Conservation (phyloP, 1,140 invertebrate species). For the Ectropis grisescens region DNA sequence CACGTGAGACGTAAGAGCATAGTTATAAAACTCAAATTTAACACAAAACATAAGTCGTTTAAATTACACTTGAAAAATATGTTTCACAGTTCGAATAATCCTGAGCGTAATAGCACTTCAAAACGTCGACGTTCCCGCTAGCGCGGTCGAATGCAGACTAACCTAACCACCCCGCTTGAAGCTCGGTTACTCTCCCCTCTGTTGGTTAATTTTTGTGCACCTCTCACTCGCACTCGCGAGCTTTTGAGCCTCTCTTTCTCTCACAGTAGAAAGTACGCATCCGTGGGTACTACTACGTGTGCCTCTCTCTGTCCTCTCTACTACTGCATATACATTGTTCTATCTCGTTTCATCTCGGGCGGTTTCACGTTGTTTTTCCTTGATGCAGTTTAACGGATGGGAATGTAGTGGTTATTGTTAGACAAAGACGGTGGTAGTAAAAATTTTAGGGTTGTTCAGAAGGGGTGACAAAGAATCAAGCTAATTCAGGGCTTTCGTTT, state of each 20-base stretch:
- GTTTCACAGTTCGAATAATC: slow-evolving; percentile 57
- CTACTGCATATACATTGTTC: slow-evolving; percentile 69
- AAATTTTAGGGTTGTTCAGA: slow-evolving; percentile 67
- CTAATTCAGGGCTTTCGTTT: slow-evolving; percentile 67
- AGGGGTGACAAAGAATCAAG: slow-evolving; percentile 68
- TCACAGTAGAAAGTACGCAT: slow-evolving; percentile 37
- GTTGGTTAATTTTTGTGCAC: slow-evolving; percentile 59
- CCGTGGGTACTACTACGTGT: slow-evolving; percentile 57
- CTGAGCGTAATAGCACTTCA: slow-evolving; percentile 18
- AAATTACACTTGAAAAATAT: slow-evolving; percentile 42
- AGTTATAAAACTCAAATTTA: slow-evolving; percentile 20
- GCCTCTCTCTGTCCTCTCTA: slow-evolving; percentile 60
- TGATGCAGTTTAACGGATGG: slow-evolving; percentile 68
- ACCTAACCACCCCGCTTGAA: slow-evolving; percentile 67
- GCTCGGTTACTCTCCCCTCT: slow-evolving; percentile 62
- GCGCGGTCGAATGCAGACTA: slow-evolving; percentile 62
- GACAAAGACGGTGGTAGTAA: slow-evolving; percentile 67
- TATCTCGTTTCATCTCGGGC: slow-evolving; percentile 68
- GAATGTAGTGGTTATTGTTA: slow-evolving; percentile 68
- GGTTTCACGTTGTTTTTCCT: slow-evolving; percentile 66
- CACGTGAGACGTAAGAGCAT: slow-evolving; percentile 9
- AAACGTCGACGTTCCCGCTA: slow-evolving; percentile 38
- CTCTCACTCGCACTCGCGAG: slow-evolving; percentile 44
- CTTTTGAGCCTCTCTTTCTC: slow-evolving; percentile 45
- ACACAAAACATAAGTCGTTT: slow-evolving; percentile 25